A percentile compares a stretch with the other conserved stretches of the same genome.
Evolutionary conservation across 2,113 vertebrate genomes (phyloP).

Genomic region (rat (Rattus norvegicus)): GRCr8 NC_086034.1:31502501-31503000

Average conservation of each 20-base stretch:
- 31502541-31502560: background rate
- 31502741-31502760: background rate
- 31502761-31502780: background rate
- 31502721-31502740: background rate
- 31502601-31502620: slow-evolving; percentile 26
- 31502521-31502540: background rate
- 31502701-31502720: background rate
- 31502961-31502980: background rate
- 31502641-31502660: background rate
- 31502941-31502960: background rate
- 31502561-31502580: background rate
- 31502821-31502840: background rate
- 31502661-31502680: background rate
- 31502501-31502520: background rate
- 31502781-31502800: background rate
- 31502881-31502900: background rate
- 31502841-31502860: background rate
- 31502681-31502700: background rate
- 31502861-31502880: background rate
- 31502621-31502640: slow-evolving; percentile 36
- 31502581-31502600: background rate
- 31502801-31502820: background rate
- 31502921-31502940: background rate
- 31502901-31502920: background rate
- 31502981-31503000: background rate